These are phyloP conservation scores for Prenolepis imparis DNA, from an alignment of 2,888 invertebrate genomes.

Conservation along the genomic window DNA sequence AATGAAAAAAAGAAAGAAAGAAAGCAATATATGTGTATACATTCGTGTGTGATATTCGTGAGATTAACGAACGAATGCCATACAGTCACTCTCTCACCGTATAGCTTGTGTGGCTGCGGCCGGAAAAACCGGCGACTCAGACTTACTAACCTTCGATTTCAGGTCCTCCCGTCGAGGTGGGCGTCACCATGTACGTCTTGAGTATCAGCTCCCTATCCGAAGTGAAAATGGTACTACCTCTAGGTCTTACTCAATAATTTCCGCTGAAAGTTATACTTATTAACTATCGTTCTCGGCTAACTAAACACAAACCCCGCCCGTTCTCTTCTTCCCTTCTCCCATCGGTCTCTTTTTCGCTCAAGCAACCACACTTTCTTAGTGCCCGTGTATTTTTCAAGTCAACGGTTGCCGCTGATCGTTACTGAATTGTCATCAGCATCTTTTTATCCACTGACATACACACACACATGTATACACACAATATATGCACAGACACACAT, in stretches of 20 bases:
- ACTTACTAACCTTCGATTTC: conserved; percentile 87
- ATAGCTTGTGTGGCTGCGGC: conserved; percentile 70
- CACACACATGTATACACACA: conserved; percentile 42
- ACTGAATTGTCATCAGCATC: conserved; percentile 53
- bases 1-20: conserved; percentile 58
- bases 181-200: conserved; percentile 94
- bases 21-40: conserved; percentile 33
- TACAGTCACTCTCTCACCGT: conserved; percentile 71
- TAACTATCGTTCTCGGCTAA: conserved; percentile 72
- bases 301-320: conserved; percentile 59
- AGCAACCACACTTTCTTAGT: conserved; percentile 70
- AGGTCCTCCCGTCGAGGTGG: conserved; percentile 93
- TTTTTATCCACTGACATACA: conserved; percentile 14
- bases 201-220: conserved; percentile 94
- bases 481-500: conserved; percentile 37
- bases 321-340: conserved; percentile 2
- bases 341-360: conserved; percentile 59
- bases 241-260: conserved; percentile 84
- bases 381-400: conserved; percentile 66
- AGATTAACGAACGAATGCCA: conserved; percentile 69
- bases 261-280: conserved; percentile 77
- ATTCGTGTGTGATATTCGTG: conserved; percentile 13
- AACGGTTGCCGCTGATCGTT: conserved; percentile 67
- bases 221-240: conserved; percentile 92
- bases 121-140: conserved; percentile 83